Evolutionary conservation across 2,797 vertebrate species (phyloP).

Genomic region (Mycteria americana): DNA sequence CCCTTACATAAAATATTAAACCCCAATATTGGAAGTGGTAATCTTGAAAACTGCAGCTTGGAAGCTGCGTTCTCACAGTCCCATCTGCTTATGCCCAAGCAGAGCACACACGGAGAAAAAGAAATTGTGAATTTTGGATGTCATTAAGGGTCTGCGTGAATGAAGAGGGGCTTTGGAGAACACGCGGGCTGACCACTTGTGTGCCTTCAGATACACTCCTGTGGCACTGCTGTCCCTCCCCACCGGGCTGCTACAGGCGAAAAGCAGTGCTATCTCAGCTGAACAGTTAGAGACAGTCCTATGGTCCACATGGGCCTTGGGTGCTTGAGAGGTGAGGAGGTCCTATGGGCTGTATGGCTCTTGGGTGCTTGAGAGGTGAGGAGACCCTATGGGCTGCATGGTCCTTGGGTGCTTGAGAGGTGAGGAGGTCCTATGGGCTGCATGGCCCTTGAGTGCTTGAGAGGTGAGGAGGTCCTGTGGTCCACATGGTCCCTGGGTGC

Average conservation of each 20-base stretch:
- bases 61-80: not conserved
- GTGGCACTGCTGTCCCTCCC: not conserved
- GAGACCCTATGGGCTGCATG: not conserved
- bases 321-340: not conserved
- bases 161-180: not conserved
- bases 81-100: not conserved
- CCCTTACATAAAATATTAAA: not conserved
- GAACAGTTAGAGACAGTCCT: not conserved
- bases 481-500: not conserved
- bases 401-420: not conserved
- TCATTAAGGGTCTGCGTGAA: not conserved
- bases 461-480: not conserved
- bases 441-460: not conserved
- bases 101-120: not conserved
- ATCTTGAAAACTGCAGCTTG: not conserved
- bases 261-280: not conserved
- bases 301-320: not conserved
- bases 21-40: not conserved
- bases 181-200: rapidly evolving
- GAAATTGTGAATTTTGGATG: not conserved
- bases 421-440: not conserved
- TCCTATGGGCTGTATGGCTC: not conserved
- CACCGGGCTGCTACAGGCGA: not conserved
- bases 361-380: not conserved
- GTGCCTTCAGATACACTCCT: not conserved